Percentiles rank a stretch among this genome's conserved stretches.
Evolutionary conservation across 2,888 invertebrate genomes (phyloP).

Genomic region (Drosophila meridiana): DNA sequence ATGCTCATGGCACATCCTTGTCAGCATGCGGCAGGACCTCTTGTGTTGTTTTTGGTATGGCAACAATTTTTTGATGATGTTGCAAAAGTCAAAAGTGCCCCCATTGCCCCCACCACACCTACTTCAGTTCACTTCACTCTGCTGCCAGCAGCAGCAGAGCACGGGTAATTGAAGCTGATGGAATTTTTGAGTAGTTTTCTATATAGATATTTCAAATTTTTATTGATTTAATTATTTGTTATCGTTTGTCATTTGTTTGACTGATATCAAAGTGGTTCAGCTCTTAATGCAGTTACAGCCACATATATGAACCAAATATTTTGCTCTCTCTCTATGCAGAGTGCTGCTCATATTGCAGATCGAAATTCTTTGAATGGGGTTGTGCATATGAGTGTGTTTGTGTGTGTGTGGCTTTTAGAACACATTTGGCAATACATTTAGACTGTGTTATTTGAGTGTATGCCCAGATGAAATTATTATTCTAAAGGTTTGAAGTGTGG

Average conservation of each 20-base stretch:
- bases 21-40: constrained; percentile 47
- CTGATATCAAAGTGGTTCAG: constrained; percentile 38
- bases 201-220: constrained; percentile 70
- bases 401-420: constrained; percentile 23
- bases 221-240: constrained; percentile 76
- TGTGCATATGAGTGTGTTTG: background rate
- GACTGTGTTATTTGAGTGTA: constrained; percentile 9
- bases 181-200: constrained; percentile 70
- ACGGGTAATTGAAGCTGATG: constrained; percentile 74
- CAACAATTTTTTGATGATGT: constrained; percentile 76
- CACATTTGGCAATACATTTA: constrained; percentile 14
- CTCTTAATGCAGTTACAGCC: constrained; percentile 31
- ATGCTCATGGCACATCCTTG: constrained; percentile 51
- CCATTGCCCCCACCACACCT: background rate
- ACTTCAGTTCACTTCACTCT: background rate
- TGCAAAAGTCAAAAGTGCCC: constrained; percentile 63
- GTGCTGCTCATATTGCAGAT: constrained; percentile 33
- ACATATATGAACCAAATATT: background rate
- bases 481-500: background rate
- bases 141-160: constrained; percentile 12
- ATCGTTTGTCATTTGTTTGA: constrained; percentile 42
- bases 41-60: constrained; percentile 62
- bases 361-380: constrained; percentile 23
- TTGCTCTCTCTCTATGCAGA: background rate
- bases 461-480: constrained; percentile 10